Evolutionary conservation across 2,797 vertebrate species (phyloP), one percentile per base, ranked within the genome.

Genomic region (Sebastiscus tertius): DNA sequence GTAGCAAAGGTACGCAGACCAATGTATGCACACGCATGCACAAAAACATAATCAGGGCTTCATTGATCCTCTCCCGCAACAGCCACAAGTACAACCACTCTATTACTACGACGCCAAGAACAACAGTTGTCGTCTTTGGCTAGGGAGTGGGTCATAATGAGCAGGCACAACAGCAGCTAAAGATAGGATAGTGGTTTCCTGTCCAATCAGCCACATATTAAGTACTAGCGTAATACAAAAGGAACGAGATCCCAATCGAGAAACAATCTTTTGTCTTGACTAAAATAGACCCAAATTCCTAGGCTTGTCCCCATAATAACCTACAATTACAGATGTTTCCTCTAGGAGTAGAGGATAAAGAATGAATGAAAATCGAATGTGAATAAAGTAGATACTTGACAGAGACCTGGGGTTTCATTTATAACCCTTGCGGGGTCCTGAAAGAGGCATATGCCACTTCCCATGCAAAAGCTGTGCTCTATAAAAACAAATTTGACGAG

Each of bases 131-230:
- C 22, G 2, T 59, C 26, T 74, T 61, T 71, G 54, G 31, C 36
- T 27, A 20, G 59, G 18, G 34, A 65, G 20, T 18, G 49, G 34
- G 54, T 69, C 42, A 49, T 42, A 54, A 82, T 69, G 60, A 70
- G 29, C 6, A 56, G 62, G 20, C 31, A 77, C 12, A 64, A 26
- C 49, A 72, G 33, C 9, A 52, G 73, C 61, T 67, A 42, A 80
- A 85, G 64, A 72, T 27, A 54, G 46, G 31, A 64, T 26, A 11
- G 58, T 36, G 31, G 58, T 34, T 54, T 81, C 34, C 65, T 36
- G 18, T 64, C 16, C 77, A 33, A 63, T 34, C 68, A 76, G 10
- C 36, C 54, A 63, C 20, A 27, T 18, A 46, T 80, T 11, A n/a
- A 14, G 22, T 14, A 55, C 34, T 31, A 10, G 26, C 4, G 22